Evolutionary conservation across 2,113 vertebrate genomes (phyloP), one percentile per base, ranked within the genome.

Genomic region (Brachirus orientalis): DNA sequence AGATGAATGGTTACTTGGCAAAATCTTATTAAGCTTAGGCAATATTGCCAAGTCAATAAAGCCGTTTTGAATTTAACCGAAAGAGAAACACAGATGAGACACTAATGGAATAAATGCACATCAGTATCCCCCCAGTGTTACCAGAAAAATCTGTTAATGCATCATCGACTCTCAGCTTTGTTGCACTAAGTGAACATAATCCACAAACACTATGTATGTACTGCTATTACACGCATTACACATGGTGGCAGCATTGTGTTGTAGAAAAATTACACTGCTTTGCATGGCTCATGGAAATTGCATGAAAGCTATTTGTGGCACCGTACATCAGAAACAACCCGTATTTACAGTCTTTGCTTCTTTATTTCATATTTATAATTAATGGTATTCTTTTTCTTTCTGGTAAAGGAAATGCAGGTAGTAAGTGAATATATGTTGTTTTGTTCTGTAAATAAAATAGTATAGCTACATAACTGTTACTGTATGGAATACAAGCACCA

Each of bases 301-400:
- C n/a, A n/a, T n/a, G n/a, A n/a, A n/a, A n/a, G n/a, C n/a, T n/a
- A n/a, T n/a, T n/a, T n/a, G n/a, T n/a, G n/a, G n/a, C n/a, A n/a
- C n/a, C n/a, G n/a, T n/a, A n/a, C n/a, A n/a, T n/a, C n/a, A n/a
- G n/a, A n/a, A n/a, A n/a, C n/a, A n/a, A n/a, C n/a, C n/a, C n/a
- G n/a, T n/a, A n/a, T n/a, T n/a, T n/a, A n/a, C n/a, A n/a, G n/a
- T n/a, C n/a, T n/a, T n/a, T n/a, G n/a, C n/a, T n/a, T n/a, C n/a
- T n/a, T n/a, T n/a, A n/a, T n/a, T n/a, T n/a, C n/a, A n/a, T n/a
- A n/a, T n/a, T n/a, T n/a, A n/a, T n/a, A n/a, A n/a, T n/a, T n/a
- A n/a, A n/a, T n/a, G n/a, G n/a, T n/a, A n/a, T n/a, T n/a, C n/a
- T 17, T 33, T 37, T 64, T 50, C 44, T 20, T 57, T 37, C 16